Evolutionary conservation across 2,113 vertebrate genomes (phyloP).

Genomic region (Oreocharis arfaki): DNA sequence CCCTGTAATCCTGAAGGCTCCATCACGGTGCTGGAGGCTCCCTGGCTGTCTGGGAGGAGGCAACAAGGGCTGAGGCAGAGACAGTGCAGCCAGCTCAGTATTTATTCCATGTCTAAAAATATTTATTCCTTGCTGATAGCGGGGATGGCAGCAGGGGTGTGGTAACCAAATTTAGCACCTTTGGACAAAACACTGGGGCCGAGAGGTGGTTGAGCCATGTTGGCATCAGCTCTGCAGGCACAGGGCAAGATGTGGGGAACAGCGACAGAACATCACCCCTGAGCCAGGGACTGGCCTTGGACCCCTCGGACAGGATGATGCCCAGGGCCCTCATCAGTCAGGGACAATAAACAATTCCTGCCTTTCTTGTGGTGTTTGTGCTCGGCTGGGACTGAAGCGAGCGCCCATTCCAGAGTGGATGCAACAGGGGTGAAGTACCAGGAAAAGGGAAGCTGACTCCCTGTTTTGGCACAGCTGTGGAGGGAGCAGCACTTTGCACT

Average conservation of each 20-base stretch:
- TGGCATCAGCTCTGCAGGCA: not conserved
- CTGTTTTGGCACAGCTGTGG: not conserved
- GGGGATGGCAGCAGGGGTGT: not conserved
- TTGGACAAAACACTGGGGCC: not conserved
- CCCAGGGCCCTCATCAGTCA: not conserved
- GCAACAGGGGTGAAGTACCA: not conserved
- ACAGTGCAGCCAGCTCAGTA: not conserved
- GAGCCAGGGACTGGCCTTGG: not conserved
- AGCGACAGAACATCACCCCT: not conserved
- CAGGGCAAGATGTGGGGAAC: not conserved
- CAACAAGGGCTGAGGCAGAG: not conserved
- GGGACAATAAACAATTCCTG: not conserved
- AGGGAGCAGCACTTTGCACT: not conserved
- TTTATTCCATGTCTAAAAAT: not conserved
- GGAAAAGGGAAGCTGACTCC: not conserved
- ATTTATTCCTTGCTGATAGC: not conserved
- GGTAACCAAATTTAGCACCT: not conserved
- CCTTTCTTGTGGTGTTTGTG: not conserved
- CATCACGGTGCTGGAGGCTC: not conserved
- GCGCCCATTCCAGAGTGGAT: accelerated
- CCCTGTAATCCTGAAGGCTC: not conserved
- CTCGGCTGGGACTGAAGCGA: not conserved
- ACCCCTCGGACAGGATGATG: accelerated
- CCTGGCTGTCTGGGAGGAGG: not conserved
- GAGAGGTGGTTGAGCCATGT: not conserved